Conservation (phyloP, 2,113 vertebrate genomes). For the Isurus oxyrinchus region DNA sequence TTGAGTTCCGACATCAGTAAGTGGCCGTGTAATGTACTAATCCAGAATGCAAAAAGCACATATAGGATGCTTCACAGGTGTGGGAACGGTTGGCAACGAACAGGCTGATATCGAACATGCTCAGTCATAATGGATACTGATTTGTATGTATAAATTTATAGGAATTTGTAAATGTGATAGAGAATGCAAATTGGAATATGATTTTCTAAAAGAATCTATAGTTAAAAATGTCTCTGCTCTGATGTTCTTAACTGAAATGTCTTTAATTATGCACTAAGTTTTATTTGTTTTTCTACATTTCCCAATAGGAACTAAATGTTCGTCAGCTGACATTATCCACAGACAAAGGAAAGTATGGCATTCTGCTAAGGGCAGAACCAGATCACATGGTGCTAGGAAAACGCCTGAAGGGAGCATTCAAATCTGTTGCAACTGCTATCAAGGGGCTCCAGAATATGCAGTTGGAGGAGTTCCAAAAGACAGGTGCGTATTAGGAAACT, state of each 20-base stretch:
- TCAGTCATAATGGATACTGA: not conserved
- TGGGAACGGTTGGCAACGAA: not conserved
- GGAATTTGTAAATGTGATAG: not conserved
- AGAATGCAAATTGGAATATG: not conserved
- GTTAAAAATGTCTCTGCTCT: not conserved
- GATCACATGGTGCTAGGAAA: slow-evolving; percentile 97
- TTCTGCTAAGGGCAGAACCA: slow-evolving; percentile 81
- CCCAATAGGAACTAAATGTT: slow-evolving; percentile 81
- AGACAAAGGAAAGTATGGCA: slow-evolving; percentile 82
- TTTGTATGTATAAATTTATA: not conserved
- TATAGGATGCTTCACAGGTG: not conserved
- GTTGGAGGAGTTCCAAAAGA: slow-evolving; percentile 83
- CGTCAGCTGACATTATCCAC: slow-evolving; percentile 80
- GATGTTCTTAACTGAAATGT: not conserved
- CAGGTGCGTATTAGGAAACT: slow-evolving; percentile 53
- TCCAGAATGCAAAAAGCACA: not conserved
- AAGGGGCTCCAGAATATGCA: slow-evolving; percentile 79
- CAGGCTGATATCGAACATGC: not conserved
- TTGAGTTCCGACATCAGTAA: not conserved
- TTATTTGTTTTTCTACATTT: not conserved
- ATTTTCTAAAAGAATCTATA: not conserved
- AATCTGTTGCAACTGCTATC: slow-evolving; percentile 70
- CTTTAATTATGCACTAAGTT: not conserved
- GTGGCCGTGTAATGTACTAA: not conserved
- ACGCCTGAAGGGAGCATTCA: slow-evolving; percentile 87